Percentiles rank a stretch among this genome's conserved stretches.
Conservation (phyloP, 2,113 vertebrate species). For the Pachyramphus minor region DNA sequence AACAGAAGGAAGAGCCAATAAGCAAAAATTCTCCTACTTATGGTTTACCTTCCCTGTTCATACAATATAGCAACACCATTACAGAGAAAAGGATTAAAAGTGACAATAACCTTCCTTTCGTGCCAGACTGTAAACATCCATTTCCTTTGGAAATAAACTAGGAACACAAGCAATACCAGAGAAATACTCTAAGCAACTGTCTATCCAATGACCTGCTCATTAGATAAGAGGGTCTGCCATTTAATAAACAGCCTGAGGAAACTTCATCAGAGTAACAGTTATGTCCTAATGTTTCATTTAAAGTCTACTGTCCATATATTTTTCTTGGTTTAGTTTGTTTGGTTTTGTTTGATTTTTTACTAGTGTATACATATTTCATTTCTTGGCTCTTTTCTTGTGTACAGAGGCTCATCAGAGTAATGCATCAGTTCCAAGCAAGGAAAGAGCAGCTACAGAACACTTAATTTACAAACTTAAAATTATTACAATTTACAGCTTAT, state of each 20-base stretch:
- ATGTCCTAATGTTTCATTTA: neutral
- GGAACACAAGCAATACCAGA: neutral
- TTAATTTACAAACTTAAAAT: neutral
- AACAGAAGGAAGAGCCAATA: neutral
- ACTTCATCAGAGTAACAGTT: neutral
- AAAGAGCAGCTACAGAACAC: neutral
- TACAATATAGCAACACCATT: neutral
- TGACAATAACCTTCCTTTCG: neutral
- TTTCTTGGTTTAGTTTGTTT: neutral
- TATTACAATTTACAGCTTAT: neutral
- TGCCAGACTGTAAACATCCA: neutral
- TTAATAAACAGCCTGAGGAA: neutral
- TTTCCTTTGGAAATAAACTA: neutral
- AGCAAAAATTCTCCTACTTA: neutral
- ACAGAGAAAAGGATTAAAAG: neutral
- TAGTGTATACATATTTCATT: neutral
- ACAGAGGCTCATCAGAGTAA: neutral
- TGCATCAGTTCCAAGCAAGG: neutral
- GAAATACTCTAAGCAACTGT: neutral
- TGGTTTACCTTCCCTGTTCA: neutral
- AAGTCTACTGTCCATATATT: neutral
- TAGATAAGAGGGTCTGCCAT: neutral
- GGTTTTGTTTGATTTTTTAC: neutral
- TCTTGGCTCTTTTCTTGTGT: neutral
- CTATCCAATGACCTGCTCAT: neutral